Evolutionary conservation across 2,797 vertebrate species (phyloP), one percentile per base, ranked within the genome.

Genomic region (Synanceia verrucosa): DNA sequence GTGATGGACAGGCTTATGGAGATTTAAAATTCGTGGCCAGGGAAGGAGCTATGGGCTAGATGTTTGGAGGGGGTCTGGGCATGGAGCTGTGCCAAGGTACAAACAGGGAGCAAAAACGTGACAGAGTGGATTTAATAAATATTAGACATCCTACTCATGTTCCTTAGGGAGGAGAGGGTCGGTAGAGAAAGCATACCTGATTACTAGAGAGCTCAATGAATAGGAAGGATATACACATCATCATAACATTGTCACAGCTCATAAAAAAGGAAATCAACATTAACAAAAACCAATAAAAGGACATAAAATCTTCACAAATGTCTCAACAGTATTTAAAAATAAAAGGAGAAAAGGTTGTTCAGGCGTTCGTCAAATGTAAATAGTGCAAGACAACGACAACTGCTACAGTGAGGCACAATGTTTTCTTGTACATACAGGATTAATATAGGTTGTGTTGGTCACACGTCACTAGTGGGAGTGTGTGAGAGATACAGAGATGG

Each of bases 301-400:
- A 95, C 94, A 95, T 94, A 96, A 96, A 96, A 96, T 94, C 91
- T 94, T 95, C 94, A 96, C 95, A 95, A 96, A 94, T 94, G 94
- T 95, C 86, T 94, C 85, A 92, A 95, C 94, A 94, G 95, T 94
- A 95, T 95, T 95, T 95, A 93, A 95, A 96, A 96, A 95, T 95
- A 94, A 89, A 90, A 91, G 92, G 90, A 96, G 96, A 96, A 96
- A 94, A 97, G 93, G 94, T 94, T 95, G 95, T 95, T 95, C 94
- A 94, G 95, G 95, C 92, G 94, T 95, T 95, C 94, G 94, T 94
- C 88, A 92, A 93, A 88, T 95, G 95, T 93, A 95, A 95, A 96
- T 96, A 97, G 96, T 97, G 96, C 94, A 94, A 94, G 94, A 95
- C 93, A 91, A 96, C 93, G 92, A 96, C 95, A 94, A 96, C 94